Evolutionary conservation across 2,113 vertebrate genomes (phyloP), one percentile per base, ranked within the genome.

Genomic region (Balaenoptera acutorostrata): DNA sequence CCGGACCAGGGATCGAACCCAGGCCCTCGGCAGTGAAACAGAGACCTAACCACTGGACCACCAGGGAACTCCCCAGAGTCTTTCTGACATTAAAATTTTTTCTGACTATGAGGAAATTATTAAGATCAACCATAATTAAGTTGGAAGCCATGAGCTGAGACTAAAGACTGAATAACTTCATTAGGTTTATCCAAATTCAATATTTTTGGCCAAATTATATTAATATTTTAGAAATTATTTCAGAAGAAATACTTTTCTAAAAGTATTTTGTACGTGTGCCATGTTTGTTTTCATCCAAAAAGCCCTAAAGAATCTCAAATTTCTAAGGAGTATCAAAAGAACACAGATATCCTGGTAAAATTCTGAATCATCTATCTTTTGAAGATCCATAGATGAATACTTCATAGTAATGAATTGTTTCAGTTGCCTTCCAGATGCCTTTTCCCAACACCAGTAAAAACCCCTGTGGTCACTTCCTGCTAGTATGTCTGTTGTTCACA

Each of bases 181-280:
- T 61, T 72, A 31, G 3, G 12, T 78, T 96, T 88, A 64, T 18
- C 36, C 49, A 87, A 90, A 90, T 80, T 84, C 69, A 71, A 1
- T 64, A 59, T 27, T 78, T 75, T 69, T 75, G 46, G 13, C 5
- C 13, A 96, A 89, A 81, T 44, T 57, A 27, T 44, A 82, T 57
- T 69, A 57, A 75, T 69, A 91, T 64, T 75, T 96, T 74, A 81
- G 14, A 81, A 85, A 36, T 17, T 84, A 75, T 68, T 94, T 97
- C 55, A 55, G 33, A 63, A 96, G 59, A 93, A 55, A 83, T 6
- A 85, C 25, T 85, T 90, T 55, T 78, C 44, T 72, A 77, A 77
- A 68, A 94, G 4, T 11, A 25, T 44, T 81, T 68, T 25, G 52
- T 82, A 74, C 25, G 8, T 20, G 55, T 49, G 0, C 44, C 23